Conservation (phyloP, 2,888 invertebrate species). For the Diarsia rubi region DNA sequence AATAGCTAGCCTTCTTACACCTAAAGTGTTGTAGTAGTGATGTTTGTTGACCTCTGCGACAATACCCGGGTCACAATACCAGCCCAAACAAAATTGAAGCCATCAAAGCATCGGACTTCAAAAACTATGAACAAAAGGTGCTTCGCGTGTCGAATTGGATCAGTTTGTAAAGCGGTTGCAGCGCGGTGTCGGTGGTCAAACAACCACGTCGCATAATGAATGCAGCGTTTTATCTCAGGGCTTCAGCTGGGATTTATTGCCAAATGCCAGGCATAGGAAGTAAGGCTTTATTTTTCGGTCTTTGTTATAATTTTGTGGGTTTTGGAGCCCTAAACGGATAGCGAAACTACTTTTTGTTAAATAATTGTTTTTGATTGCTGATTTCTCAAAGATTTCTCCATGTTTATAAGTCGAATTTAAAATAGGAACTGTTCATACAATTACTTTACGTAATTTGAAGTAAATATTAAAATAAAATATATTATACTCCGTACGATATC, state of each 20-base stretch:
- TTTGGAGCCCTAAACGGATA: background rate
- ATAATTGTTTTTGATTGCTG: background rate
- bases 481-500: background rate
- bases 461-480: slow-evolving; percentile 6
- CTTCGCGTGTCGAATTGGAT: slow-evolving; percentile 23
- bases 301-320: slow-evolving; percentile 21
- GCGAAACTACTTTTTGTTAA: background rate
- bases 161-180: slow-evolving; percentile 42
- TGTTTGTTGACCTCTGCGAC: background rate
- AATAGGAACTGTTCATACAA: background rate
- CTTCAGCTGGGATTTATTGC: slow-evolving; percentile 72
- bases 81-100: slow-evolving; percentile 1
- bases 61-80: background rate
- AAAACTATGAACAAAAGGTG: slow-evolving; percentile 35
- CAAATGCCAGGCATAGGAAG: slow-evolving; percentile 41
- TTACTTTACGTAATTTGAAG: background rate
- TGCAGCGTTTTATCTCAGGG: slow-evolving; percentile 70
- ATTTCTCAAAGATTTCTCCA: background rate
- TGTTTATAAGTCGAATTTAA: background rate
- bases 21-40: background rate
- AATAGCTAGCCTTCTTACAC: too few species aligned
- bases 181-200: slow-evolving; percentile 45
- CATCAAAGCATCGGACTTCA: background rate
- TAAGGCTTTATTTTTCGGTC: slow-evolving; percentile 13
- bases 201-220: slow-evolving; percentile 61